These are phyloP conservation scores for Drosophila oshimai DNA, from an alignment of 1,140 invertebrate genomes.

Conservation along the genomic window DNA sequence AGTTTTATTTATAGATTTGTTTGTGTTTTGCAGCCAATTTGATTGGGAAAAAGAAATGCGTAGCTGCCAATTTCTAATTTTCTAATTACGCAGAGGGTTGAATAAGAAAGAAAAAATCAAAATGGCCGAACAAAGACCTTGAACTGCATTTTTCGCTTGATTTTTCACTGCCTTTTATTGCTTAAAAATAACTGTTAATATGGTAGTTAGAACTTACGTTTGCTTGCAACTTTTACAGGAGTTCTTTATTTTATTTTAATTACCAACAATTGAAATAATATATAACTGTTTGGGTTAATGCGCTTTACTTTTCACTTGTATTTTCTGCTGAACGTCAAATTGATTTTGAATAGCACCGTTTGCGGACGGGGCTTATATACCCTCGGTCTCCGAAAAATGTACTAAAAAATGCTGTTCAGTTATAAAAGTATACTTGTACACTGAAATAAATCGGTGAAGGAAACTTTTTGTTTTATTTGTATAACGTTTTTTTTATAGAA, in stretches of 20 bases:
- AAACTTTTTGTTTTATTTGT: neutral
- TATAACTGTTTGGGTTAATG: neutral
- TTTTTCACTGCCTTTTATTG: neutral
- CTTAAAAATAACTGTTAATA: no score
- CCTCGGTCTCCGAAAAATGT: neutral
- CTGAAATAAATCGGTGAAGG: neutral
- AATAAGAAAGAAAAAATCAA: constrained; percentile 18
- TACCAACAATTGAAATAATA: constrained; percentile 7
- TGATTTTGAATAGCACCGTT: neutral
- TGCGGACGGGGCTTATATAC: neutral
- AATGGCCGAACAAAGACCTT: constrained; percentile 20
- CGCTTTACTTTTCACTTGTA: neutral
- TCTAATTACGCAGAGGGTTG: constrained; percentile 6
- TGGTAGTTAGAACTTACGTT: neutral
- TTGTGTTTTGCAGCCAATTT: constrained; percentile 5
- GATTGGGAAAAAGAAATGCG: constrained; percentile 1
- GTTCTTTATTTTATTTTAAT: neutral
- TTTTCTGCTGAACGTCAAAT: neutral
- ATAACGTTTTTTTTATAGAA: neutral
- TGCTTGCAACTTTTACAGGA: neutral
- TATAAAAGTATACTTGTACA: neutral
- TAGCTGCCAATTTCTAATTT: constrained; percentile 16
- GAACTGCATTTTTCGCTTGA: neutral
- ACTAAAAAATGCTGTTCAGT: neutral
- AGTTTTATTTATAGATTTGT: constrained; percentile 17